Conservation (phyloP, 1,140 invertebrate genomes). For the Cydia pomonella region DNA sequence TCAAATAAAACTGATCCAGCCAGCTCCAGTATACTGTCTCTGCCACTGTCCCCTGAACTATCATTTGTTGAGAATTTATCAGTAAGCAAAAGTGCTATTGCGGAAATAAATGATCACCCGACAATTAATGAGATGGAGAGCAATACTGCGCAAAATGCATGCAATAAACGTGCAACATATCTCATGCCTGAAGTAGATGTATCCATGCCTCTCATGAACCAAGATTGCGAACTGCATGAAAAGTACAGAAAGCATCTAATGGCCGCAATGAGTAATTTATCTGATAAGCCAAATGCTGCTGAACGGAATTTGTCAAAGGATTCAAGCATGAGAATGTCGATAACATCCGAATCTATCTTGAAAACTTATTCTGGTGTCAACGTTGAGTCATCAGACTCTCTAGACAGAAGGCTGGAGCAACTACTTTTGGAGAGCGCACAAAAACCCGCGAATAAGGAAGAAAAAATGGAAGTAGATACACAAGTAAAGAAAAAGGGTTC, state of each 20-base stretch:
- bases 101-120: conserved; percentile 41
- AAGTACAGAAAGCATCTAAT: conserved; percentile 38
- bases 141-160: conserved; percentile 35
- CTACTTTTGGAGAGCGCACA: conserved; percentile 67
- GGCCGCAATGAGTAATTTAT: neutral
- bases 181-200: conserved; percentile 50
- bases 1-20: conserved; percentile 37
- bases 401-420: conserved; percentile 56
- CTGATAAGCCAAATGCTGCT: neutral
- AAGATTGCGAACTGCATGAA: conserved; percentile 49
- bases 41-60: conserved; percentile 67
- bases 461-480: conserved; percentile 43
- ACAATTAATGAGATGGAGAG: conserved; percentile 45
- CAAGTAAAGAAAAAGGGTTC: conserved; percentile 43
- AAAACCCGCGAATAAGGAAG: conserved; percentile 43
- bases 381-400: conserved; percentile 55
- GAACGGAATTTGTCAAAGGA: conserved; percentile 33
- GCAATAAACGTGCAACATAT: conserved; percentile 53
- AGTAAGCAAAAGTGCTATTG: conserved; percentile 53
- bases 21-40: conserved; percentile 61
- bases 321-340: conserved; percentile 39
- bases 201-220: conserved; percentile 61
- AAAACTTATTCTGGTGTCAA: conserved; percentile 55
- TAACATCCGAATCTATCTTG: conserved; percentile 55
- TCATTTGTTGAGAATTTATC: conserved; percentile 72